Conservation (phyloP, 2,113 vertebrate species). For the Rhadina sibilatrix region DNA sequence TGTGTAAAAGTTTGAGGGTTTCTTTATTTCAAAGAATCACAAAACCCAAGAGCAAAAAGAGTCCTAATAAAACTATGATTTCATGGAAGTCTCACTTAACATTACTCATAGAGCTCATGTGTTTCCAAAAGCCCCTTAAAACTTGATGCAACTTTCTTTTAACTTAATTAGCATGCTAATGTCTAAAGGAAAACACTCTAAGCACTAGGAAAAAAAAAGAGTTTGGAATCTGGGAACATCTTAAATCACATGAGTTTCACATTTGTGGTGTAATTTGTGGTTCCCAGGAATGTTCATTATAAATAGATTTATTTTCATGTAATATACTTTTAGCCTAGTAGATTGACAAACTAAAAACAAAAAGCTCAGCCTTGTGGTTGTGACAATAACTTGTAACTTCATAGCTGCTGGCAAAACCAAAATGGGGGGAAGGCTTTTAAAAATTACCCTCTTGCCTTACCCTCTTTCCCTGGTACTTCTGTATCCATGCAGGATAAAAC, state of each 20-base stretch:
- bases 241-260: conserved; percentile 35
- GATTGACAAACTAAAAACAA: background rate
- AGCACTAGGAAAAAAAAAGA: background rate
- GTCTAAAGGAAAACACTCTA: background rate
- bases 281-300: conserved; percentile 36
- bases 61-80: background rate
- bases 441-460: background rate
- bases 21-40: background rate
- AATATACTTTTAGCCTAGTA: background rate
- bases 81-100: background rate
- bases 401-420: conserved; percentile 5
- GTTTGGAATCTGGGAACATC: conserved; percentile 26
- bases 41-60: background rate
- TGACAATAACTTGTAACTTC: conserved; percentile 13
- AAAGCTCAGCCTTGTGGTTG: conserved; percentile 14
- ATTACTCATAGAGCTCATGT: background rate
- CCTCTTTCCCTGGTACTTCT: background rate
- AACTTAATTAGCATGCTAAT: conserved; percentile 2
- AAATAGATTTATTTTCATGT: conserved; percentile 43
- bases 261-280: conserved; percentile 48
- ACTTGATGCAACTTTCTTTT: conserved; percentile 5
- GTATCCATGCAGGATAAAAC: background rate
- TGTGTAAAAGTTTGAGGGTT: background rate
- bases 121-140: background rate
- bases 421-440: background rate